Evolutionary conservation across 2,888 invertebrate species (phyloP).

Genomic region (Acheta domesticus): DNA sequence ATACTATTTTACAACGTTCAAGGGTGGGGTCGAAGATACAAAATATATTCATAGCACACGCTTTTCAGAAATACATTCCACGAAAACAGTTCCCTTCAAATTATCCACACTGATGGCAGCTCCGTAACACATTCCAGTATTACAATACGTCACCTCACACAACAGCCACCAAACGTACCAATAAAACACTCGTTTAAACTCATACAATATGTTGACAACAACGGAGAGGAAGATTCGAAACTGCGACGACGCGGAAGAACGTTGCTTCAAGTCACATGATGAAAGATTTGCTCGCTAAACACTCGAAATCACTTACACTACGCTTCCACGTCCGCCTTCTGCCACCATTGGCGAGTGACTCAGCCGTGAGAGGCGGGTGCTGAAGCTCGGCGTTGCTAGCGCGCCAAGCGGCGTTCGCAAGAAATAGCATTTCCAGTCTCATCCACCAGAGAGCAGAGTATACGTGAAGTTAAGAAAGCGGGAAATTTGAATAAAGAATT

Average conservation of each 20-base stretch:
- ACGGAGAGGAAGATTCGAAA: neutral
- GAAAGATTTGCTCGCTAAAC: neutral
- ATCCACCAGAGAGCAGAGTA: too few relatives aligned
- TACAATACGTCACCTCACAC: neutral
- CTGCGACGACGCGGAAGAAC: neutral
- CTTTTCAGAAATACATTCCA: neutral
- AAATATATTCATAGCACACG: neutral
- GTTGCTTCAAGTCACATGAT: neutral
- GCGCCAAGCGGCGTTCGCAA: neutral
- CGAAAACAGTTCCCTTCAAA: neutral
- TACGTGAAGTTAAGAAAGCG: too few relatives aligned
- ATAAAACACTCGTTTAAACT: neutral
- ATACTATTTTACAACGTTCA: too few relatives aligned
- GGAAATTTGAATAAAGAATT: too few relatives aligned
- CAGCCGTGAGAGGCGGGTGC: neutral
- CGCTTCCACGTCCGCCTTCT: neutral
- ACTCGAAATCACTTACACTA: neutral
- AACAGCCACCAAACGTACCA: neutral
- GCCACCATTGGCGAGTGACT: slow-evolving; percentile 2
- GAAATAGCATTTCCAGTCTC: neutral
- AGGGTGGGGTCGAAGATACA: too few relatives aligned
- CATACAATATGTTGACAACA: neutral
- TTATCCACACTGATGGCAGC: too few relatives aligned
- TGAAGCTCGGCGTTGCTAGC: neutral
- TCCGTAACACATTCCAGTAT: neutral